Evolutionary conservation across 2,113 vertebrate genomes (phyloP).

Genomic region (Pollachius pollachius): DNA sequence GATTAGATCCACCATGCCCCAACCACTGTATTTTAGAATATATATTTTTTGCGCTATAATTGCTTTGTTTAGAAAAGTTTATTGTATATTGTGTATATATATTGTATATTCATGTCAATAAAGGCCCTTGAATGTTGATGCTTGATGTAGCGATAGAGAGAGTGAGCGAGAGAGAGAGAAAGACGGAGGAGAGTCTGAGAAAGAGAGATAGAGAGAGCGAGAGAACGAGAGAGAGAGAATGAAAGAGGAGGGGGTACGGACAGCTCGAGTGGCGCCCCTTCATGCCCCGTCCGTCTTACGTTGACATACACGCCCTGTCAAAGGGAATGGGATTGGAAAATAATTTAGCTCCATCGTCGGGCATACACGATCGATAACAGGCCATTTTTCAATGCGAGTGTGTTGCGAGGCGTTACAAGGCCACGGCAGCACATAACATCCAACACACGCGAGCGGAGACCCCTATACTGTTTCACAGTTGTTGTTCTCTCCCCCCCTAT

Average conservation of each 20-base stretch:
- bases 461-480: background rate
- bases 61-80: too few relatives aligned
- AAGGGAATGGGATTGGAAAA: constrained; percentile 63
- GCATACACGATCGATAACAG: constrained; percentile 64
- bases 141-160: background rate
- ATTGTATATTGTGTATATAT: too few relatives aligned
- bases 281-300: constrained; percentile 1
- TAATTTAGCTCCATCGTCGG: constrained; percentile 61
- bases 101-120: too few relatives aligned
- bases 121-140: background rate
- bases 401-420: constrained; percentile 54
- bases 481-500: background rate
- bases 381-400: constrained; percentile 48
- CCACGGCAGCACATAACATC: constrained; percentile 43
- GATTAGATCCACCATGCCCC: too few relatives aligned
- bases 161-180: background rate
- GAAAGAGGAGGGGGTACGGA: background rate
- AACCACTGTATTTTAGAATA: too few relatives aligned
- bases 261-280: background rate
- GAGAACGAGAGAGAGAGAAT: constrained; percentile 14
- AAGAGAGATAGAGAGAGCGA: background rate
- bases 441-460: background rate
- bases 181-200: background rate
- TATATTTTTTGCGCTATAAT: too few relatives aligned
- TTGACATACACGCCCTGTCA: constrained; percentile 61